Percentiles rank a stretch among this genome's conserved stretches.
Evolutionary conservation across 2,888 invertebrate species (phyloP).

Genomic region (Aquatica leii): DNA sequence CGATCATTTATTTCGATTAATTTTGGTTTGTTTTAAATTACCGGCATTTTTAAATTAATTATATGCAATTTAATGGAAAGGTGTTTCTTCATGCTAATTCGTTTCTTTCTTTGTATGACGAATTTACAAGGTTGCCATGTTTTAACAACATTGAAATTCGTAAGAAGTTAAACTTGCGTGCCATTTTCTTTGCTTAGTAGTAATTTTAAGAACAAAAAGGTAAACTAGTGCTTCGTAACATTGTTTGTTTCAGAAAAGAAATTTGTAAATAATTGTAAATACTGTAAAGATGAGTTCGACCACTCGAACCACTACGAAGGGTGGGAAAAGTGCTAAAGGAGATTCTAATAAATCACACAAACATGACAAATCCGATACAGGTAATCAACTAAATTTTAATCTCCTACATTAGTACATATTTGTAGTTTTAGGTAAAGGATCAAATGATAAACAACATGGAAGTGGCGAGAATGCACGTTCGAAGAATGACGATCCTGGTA

Average conservation of each 20-base stretch:
- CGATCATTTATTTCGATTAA: background rate
- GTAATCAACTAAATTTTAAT: too few species aligned
- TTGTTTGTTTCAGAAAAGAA: slow-evolving; percentile 66
- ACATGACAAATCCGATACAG: slow-evolving; percentile 58
- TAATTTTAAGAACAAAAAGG: background rate
- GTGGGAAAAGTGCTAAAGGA: slow-evolving; percentile 63
- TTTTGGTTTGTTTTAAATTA: slow-evolving; percentile 3
- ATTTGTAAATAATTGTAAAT: slow-evolving; percentile 81
- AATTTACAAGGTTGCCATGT: slow-evolving; percentile 34
- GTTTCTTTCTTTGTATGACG: slow-evolving; percentile 35
- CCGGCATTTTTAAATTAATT: slow-evolving; percentile 19
- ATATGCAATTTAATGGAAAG: slow-evolving; percentile 2
- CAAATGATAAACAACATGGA: slow-evolving; percentile 54
- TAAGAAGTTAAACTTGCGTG: background rate
- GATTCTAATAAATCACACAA: slow-evolving; percentile 56
- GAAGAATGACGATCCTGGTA: slow-evolving; percentile 66
- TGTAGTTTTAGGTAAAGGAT: slow-evolving; percentile 51
- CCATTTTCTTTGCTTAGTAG: background rate
- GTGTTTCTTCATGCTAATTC: slow-evolving; percentile 10
- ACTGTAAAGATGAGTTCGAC: slow-evolving; percentile 79
- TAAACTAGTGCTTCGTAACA: background rate
- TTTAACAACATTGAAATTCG: slow-evolving; percentile 30
- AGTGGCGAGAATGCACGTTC: slow-evolving; percentile 49
- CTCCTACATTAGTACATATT: too few species aligned
- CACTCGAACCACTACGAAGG: slow-evolving; percentile 72